Evolutionary conservation across 2,797 vertebrate genomes (phyloP), one percentile per base, ranked within the genome.

Genomic region (Chloroceryle amazona): DNA sequence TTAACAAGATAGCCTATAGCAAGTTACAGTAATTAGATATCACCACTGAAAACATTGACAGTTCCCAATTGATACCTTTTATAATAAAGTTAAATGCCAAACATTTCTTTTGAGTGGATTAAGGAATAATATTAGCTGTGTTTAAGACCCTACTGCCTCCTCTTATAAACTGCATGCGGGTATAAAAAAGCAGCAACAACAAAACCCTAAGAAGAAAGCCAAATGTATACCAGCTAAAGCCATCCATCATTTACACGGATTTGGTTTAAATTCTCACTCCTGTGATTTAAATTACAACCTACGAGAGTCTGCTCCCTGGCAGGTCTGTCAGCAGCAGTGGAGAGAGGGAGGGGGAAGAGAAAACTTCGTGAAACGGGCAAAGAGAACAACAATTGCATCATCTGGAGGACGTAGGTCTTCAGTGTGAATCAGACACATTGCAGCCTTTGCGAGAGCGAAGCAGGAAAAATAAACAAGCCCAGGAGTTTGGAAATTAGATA

Each of bases 1-100:
- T 98, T 98, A 98, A 98, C 98, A 98, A 98, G 98, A 97, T 98
- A 92, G 98, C 98, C 98, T 98, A 98, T 98, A 98, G 97, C 98
- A 96, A 98, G 97, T 96, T 97, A 98, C 97, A 97, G 90, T 98
- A 98, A 98, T 98, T 98, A 98, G 98, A 97, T 97, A 98, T 96
- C 97, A 94, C 96, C 92, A 98, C 97, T 96, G 97, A 98, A 98
- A 98, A 98, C 98, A 98, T 98, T 93, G 97, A 98, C 98, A 98
- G 96, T 95, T 97, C 86, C 86, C 98, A 98, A 98, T 96, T 98
- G 98, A 98, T 98, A 97, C 93, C 98, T 98, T 98, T 98, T 98
- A 98, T 98, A 98, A 97, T 96, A 87, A 98, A 98, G 90, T 94
- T 96, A 97, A 98, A 97, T 97, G 97, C 91, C 93, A 98, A 98